Evolutionary conservation across 1,140 invertebrate genomes (phyloP).

Genomic region (Scaptomyza pallida): DNA sequence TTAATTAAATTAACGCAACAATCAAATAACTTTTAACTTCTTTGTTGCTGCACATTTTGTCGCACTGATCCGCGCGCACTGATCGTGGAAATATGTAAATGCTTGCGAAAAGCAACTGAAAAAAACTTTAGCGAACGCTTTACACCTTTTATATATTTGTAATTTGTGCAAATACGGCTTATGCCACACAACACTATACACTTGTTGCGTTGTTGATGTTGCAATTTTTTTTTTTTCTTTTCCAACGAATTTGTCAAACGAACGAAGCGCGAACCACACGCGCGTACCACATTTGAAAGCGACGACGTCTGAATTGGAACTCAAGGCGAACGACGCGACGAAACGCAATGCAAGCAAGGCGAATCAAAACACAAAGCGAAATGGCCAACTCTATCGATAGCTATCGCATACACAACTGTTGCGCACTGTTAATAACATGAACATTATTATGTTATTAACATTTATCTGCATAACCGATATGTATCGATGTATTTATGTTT

Average conservation of each 20-base stretch:
- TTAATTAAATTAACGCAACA: constrained; percentile 67
- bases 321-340: constrained; percentile 25
- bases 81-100: constrained; percentile 49
- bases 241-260: constrained; percentile 47
- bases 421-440: constrained; percentile 1
- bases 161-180: constrained; percentile 11
- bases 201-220: constrained; percentile 50
- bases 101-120: constrained; percentile 17
- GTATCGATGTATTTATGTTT: neutral
- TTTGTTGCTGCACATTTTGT: constrained; percentile 62
- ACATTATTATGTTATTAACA: neutral
- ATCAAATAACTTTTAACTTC: constrained; percentile 62
- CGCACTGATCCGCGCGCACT: constrained; percentile 54
- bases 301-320: constrained; percentile 49
- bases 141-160: constrained; percentile 9
- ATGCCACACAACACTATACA: constrained; percentile 40
- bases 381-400: constrained; percentile 27
- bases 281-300: constrained; percentile 51
- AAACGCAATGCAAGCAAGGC: constrained; percentile 29
- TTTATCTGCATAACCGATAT: neutral
- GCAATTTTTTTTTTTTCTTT: constrained; percentile 47
- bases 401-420: neutral
- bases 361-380: constrained; percentile 44
- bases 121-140: constrained; percentile 18
- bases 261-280: constrained; percentile 46